Evolutionary conservation across 2,797 vertebrate species (phyloP).

Genomic region (Spinibarbus caldwelli): DNA sequence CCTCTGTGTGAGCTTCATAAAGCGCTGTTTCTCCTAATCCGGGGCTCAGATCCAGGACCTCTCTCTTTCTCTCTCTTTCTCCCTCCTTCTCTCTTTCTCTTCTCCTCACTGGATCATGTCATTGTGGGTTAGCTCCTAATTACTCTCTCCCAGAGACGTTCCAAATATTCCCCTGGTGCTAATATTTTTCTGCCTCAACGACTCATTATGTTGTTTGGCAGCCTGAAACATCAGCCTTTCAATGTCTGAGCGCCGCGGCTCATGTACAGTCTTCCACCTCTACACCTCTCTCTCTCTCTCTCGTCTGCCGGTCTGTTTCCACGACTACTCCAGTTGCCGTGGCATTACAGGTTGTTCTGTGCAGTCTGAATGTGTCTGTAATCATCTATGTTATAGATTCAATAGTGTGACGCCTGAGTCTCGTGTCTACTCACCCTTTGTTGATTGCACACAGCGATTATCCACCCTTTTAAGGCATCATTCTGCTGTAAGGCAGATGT

Average conservation of each 20-base stretch:
- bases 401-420: slow-evolving; percentile 14
- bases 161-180: slow-evolving; percentile 93
- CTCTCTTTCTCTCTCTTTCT: neutral
- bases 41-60: neutral
- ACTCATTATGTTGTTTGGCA: slow-evolving; percentile 90
- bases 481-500: neutral
- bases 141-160: slow-evolving; percentile 89
- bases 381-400: slow-evolving; percentile 47
- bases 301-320: slow-evolving; percentile 72
- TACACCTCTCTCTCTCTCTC: slow-evolving; percentile 44
- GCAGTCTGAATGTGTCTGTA: slow-evolving; percentile 43
- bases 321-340: slow-evolving; percentile 76
- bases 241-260: slow-evolving; percentile 81
- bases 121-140: slow-evolving; percentile 95
- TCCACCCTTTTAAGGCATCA: slow-evolving; percentile 4
- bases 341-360: slow-evolving; percentile 74
- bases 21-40: neutral
- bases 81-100: slow-evolving; percentile 26
- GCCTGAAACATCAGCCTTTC: slow-evolving; percentile 85
- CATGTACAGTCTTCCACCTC: slow-evolving; percentile 66
- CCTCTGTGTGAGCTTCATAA: neutral
- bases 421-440: neutral
- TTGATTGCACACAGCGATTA: slow-evolving; percentile 32
- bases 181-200: slow-evolving; percentile 96
- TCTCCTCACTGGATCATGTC: slow-evolving; percentile 84